Base-by-base conservation (phyloP, 2,888 invertebrate genomes). In the Portevinia maculata region DNA sequence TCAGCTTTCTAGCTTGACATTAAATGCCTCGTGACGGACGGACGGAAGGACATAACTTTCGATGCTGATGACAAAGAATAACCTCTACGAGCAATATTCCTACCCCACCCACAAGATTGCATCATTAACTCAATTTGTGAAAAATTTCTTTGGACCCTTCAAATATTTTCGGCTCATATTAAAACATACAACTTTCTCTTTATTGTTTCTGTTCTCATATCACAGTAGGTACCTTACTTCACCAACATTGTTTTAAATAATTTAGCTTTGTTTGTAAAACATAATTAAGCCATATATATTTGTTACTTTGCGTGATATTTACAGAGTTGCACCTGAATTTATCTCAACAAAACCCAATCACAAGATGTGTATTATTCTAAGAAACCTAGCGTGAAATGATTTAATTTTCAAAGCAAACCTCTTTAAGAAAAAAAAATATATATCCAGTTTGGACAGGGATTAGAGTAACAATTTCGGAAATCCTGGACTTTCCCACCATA, bases 401-500 rank as follows among this genome's bases (percentile, higher is more conserved):
- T 75, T 70, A 59, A 71, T 81, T 60, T 59, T 17, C 34, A 13
- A 74, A 24, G 44, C 41, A 15, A 74, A 79, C 79, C 79, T 75
- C 59, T 60, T 53, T 53, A 81, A 69, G 48, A 67, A 11, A 79
- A 69, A n/a, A n/a, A 65, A 73, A 59, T 60, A 24, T 24, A 24
- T 3, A 24, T 5, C 5, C 53, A 53, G 39, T 48, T 32, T 53
- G n/a, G 37, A 65, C 53, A 21, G 15, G 57, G 60, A 79, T 73
- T 73, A 73, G 11, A 17, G 24, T 11, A 11, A 78, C 8, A n/a
- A 19, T 65, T 65, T 65, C 32, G 53, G 53, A 75, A 44, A 75
- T 65, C 52, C 65, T 55, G 81, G 81, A 17, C 60, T 81, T 81
- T 75, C 75, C 81, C 81, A 76, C 59, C 69, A 41, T 81, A 81